phyloP scores from a whole-genome alignment of 2,113 vertebrate genomes.

The Furnarius figulus region DNA sequence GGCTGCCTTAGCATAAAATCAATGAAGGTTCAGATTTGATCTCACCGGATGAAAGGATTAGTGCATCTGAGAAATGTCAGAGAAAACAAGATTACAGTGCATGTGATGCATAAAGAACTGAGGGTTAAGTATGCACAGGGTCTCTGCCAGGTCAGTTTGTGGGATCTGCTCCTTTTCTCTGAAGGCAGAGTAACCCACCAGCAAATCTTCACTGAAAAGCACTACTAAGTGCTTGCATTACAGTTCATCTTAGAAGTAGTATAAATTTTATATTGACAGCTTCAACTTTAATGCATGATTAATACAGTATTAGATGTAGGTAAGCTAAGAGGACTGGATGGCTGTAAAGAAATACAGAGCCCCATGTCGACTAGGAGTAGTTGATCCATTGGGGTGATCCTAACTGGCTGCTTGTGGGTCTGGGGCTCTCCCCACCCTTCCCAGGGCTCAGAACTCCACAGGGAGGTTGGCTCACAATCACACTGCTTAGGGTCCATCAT shows the following conservation, averaged over 20 bases:
- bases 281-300: neutral
- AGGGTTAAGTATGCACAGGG: neutral
- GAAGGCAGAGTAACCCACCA: neutral
- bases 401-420: neutral
- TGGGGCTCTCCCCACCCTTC: neutral
- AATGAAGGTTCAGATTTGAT: neutral
- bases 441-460: neutral
- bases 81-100: conserved; percentile 46
- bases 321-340: neutral
- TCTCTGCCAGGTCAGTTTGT: neutral
- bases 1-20: neutral
- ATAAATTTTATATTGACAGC: neutral
- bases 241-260: neutral
- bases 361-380: rapidly evolving
- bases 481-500: rapidly evolving
- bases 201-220: neutral
- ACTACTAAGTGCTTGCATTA: neutral
- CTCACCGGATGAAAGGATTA: conserved; percentile 38
- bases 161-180: neutral
- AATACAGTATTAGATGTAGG: neutral
- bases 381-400: neutral
- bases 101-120: conserved; percentile 38
- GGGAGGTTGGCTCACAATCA: rapidly evolving
- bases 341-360: neutral
- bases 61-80: conserved; percentile 41